Percentiles rank a stretch among this genome's conserved stretches.
phyloP scores from a whole-genome alignment of 2,113 vertebrate species.

The Neofelis nebulosa region DNA sequence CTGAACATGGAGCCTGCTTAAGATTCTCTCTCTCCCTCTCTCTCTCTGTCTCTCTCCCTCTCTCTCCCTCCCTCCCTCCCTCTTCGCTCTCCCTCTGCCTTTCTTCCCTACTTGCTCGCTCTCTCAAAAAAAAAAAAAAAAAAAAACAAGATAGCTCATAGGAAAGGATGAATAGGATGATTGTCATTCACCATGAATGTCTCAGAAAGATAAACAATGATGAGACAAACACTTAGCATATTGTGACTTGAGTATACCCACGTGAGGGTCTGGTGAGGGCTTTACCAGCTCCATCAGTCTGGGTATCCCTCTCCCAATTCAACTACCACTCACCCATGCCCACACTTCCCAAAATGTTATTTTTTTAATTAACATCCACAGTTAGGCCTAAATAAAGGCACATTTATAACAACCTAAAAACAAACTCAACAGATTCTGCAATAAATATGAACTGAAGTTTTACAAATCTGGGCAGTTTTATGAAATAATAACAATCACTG shows the following conservation, averaged over 20 bases:
- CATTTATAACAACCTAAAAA: conserved; percentile 5
- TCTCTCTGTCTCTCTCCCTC: too few relatives aligned
- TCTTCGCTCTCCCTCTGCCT: too few relatives aligned
- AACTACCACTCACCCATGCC: neutral
- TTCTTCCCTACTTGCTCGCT: too few relatives aligned
- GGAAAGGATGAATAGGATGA: neutral
- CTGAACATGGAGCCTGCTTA: too few relatives aligned
- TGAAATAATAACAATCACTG: neutral
- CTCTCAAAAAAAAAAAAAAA: neutral
- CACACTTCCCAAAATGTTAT: neutral
- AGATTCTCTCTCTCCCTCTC: too few relatives aligned
- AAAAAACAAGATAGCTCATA: neutral
- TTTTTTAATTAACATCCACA: neutral
- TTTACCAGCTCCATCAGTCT: neutral
- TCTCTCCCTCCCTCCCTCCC: too few relatives aligned
- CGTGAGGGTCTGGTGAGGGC: neutral
- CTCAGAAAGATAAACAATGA: neutral
- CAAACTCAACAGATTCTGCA: neutral
- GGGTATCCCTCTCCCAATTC: neutral
- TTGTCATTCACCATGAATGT: neutral
- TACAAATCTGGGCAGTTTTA: conserved; percentile 3
- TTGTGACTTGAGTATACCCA: neutral
- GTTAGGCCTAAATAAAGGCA: neutral
- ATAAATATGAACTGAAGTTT: conserved; percentile 20
- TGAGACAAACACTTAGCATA: neutral